Conservation (phyloP, 1,140 invertebrate species). For the Whitmania pigra region DNA sequence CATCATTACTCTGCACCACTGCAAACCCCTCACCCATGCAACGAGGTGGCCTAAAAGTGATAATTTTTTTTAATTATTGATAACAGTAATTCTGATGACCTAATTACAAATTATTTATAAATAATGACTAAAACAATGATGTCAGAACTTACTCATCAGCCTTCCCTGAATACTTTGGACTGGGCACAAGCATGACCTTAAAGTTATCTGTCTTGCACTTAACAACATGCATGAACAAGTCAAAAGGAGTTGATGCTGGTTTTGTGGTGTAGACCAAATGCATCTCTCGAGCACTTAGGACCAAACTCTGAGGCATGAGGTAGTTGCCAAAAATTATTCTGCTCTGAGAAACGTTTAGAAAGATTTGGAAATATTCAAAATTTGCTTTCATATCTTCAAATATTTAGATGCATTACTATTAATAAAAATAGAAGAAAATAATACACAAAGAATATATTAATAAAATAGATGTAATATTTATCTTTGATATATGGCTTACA, state of each 20-base stretch:
- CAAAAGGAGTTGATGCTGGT: slow-evolving; percentile 75
- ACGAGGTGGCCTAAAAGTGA: slow-evolving; percentile 56
- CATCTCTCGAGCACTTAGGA: slow-evolving; percentile 81
- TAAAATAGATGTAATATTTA: no score
- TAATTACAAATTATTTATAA: neutral
- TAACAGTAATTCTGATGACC: neutral
- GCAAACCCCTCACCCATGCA: slow-evolving; percentile 98
- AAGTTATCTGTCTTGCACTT: slow-evolving; percentile 90
- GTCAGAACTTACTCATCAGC: slow-evolving; percentile 57
- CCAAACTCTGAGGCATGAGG: slow-evolving; percentile 78
- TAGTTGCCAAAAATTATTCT: slow-evolving; percentile 92
- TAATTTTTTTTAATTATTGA: neutral
- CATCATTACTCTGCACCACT: slow-evolving; percentile 81
- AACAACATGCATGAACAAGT: slow-evolving; percentile 89
- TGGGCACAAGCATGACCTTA: slow-evolving; percentile 73
- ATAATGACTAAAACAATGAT: neutral
- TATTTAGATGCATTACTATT: neutral
- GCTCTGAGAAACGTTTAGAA: slow-evolving; percentile 48
- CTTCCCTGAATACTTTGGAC: slow-evolving; percentile 80
- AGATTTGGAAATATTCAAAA: slow-evolving; percentile 25
- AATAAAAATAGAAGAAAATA: no score
- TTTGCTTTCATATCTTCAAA: slow-evolving; percentile 3
- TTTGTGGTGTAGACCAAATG: slow-evolving; percentile 90
- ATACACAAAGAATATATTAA: no score
- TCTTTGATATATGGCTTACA: no score